Conservation (phyloP, 2,888 invertebrate genomes). For the Macaria liturata region DNA sequence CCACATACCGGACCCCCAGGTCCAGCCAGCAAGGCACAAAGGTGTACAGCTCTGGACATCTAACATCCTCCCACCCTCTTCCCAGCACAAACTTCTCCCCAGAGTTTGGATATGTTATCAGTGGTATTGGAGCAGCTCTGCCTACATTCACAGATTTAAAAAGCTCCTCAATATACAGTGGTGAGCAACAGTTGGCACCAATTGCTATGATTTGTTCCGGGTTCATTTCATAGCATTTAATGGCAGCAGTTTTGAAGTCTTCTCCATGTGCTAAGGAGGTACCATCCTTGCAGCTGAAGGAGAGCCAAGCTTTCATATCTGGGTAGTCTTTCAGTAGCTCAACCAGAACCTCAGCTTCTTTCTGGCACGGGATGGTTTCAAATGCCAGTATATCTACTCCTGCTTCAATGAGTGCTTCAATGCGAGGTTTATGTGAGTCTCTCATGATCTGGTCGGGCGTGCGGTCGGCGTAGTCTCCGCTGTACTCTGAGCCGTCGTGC, state of each 20-base stretch:
- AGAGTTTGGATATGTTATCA: slow-evolving; percentile 96
- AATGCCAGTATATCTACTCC: slow-evolving; percentile 94
- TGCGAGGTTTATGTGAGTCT: slow-evolving; percentile 92
- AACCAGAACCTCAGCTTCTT: slow-evolving; percentile 91
- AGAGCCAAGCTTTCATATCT: slow-evolving; percentile 91
- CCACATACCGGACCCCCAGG: slow-evolving; percentile 90
- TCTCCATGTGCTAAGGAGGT: slow-evolving; percentile 89
- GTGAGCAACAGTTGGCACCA: slow-evolving; percentile 92
- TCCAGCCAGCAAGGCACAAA: slow-evolving; percentile 91
- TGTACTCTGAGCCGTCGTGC: slow-evolving; percentile 95
- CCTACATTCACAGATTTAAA: slow-evolving; percentile 60
- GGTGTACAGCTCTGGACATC: slow-evolving; percentile 85
- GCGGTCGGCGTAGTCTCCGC: slow-evolving; percentile 88
- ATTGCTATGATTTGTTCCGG: slow-evolving; percentile 87
- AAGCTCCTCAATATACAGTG: slow-evolving; percentile 57
- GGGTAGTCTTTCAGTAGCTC: slow-evolving; percentile 91
- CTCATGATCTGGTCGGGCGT: slow-evolving; percentile 85
- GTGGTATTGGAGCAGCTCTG: slow-evolving; percentile 77
- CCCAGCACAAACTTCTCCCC: slow-evolving; percentile 89
- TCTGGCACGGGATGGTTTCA: slow-evolving; percentile 94
- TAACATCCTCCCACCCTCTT: slow-evolving; percentile 86
- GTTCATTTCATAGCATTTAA: slow-evolving; percentile 86
- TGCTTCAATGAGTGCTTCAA: slow-evolving; percentile 88
- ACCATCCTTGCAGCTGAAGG: slow-evolving; percentile 90
- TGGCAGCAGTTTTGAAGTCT: slow-evolving; percentile 86